A percentile compares a stretch with the other conserved stretches of the same genome.
These are phyloP conservation scores for Cydia amplana DNA, from an alignment of 1,140 invertebrate genomes.

Conservation along the genomic window DNA sequence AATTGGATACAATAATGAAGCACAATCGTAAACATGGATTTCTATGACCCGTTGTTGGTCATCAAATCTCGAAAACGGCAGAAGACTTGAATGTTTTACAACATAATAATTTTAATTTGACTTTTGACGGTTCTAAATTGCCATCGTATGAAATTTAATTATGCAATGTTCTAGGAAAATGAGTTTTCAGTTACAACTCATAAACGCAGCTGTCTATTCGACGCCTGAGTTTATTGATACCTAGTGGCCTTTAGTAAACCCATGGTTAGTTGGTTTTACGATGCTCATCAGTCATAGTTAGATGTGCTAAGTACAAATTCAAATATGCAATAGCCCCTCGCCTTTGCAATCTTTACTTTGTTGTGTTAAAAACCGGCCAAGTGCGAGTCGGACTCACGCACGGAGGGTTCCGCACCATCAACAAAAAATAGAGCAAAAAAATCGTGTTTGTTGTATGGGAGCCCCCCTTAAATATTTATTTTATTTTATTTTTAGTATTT, in stretches of 20 bases:
- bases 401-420: too few relatives aligned
- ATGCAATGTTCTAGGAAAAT: background rate
- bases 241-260: background rate
- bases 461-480: too few relatives aligned
- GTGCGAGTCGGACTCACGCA: too few relatives aligned
- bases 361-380: too few relatives aligned
- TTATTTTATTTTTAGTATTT: too few relatives aligned
- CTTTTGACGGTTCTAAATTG: background rate
- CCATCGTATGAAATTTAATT: background rate
- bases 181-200: background rate
- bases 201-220: background rate
- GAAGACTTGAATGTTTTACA: background rate
- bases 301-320: conserved; percentile 3
- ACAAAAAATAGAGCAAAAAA: too few relatives aligned
- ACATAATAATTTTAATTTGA: conserved; percentile 23
- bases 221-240: background rate
- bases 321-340: too few relatives aligned
- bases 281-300: background rate
- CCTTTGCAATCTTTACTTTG: too few relatives aligned
- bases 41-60: background rate
- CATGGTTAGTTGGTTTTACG: conserved; percentile 13
- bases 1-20: conserved; percentile 8
- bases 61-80: background rate
- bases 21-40: conserved; percentile 1
- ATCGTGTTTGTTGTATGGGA: too few relatives aligned